Base-by-base conservation (phyloP, 2,113 vertebrate species). In the Agapornis roseicollis region DNA sequence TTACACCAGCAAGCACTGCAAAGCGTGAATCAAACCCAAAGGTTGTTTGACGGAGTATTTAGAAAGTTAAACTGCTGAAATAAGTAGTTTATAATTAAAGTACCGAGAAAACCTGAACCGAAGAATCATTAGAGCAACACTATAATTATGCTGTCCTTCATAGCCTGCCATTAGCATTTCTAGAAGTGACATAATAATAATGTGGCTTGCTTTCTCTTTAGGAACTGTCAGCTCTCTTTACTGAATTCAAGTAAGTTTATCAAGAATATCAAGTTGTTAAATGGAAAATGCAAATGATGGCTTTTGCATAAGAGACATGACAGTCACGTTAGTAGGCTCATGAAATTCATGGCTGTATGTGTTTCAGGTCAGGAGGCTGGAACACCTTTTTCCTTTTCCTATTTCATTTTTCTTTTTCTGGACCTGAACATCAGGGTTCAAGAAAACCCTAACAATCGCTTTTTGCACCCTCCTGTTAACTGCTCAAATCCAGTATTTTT, bases 131-230 rank as follows among this genome's bases (percentile, higher is more conserved):
- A 63, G 69, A 95, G 53, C 85, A 94, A 94, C 87, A 94, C 95
- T 90, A 15, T 96, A 94, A 97, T 98, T 95, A 96, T 0, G 47
- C 65, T 90, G 90, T 93, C 95, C 69, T 86, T 97, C 95, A 95
- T 70, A 91, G 93, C 95, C 95, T 91, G 93, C 84, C 85, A 96
- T 97, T 97, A 96, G 73, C 72, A 64, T 96, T 96, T 97, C 93
- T 93, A 92, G 85, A 97, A 95, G 61, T 94, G 93, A 96, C 91
- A 96, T 37, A 91, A 89, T 94, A 96, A 96, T 82, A 94, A 92
- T 33, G 85, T 64, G 70, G 69, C 44, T 44, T 90, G 83, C 87
- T 90, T 83, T 94, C 94, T 81, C 58, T 95, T 95, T 93, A 93
- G 72, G 39, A 97, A 80, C 84, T 95, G 89, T 89, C 94, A 96